Conservation (phyloP, 2,888 invertebrate genomes). For the Kryphioiulus occultus region DNA sequence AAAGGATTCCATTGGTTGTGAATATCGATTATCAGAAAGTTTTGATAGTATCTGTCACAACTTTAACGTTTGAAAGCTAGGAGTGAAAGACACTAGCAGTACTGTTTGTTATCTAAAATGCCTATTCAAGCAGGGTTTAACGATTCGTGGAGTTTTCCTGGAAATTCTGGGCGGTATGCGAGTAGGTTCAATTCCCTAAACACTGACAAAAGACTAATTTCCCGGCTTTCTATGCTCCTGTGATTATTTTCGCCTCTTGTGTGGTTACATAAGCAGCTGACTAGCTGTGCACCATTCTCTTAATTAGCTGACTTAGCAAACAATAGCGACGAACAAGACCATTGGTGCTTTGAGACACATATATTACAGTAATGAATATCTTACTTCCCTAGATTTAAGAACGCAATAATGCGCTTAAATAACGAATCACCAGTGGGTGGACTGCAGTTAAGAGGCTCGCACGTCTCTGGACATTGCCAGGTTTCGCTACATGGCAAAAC, state of each 20-base stretch:
- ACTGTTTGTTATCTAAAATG: no score
- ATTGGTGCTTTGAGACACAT: background rate
- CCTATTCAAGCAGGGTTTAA: no score
- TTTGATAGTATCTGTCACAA: no score
- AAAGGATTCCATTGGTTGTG: no score
- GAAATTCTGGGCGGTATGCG: background rate
- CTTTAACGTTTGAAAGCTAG: no score
- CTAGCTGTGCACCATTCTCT: background rate
- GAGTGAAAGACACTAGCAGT: no score
- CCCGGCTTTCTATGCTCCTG: background rate
- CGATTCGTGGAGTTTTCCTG: background rate
- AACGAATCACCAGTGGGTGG: background rate
- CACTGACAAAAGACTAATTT: background rate
- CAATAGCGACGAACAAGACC: background rate
- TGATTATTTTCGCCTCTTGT: background rate
- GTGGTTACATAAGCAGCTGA: background rate
- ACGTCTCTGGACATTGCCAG: background rate
- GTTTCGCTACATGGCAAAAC: background rate
- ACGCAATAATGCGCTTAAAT: background rate
- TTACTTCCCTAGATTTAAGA: background rate
- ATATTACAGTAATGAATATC: background rate
- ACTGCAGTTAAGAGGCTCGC: background rate
- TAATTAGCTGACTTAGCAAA: background rate
- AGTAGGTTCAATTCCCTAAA: background rate
- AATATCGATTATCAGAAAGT: no score